phyloP scores from a whole-genome alignment of 2,113 vertebrate species.

The Sigmodon hispidus region DNA sequence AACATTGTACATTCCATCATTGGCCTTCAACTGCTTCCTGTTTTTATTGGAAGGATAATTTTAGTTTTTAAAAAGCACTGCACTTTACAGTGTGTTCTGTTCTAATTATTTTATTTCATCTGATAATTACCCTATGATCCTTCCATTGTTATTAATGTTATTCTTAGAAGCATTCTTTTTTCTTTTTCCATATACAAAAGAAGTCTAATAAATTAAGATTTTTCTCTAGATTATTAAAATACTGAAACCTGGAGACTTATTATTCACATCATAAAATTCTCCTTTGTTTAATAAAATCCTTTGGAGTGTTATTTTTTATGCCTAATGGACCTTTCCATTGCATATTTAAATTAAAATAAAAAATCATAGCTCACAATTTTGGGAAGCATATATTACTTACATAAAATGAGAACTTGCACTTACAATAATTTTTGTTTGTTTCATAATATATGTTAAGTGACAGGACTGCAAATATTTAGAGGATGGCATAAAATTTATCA shows the following conservation, averaged over 20 bases:
- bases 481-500: neutral
- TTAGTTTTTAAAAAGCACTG: slow-evolving; percentile 15
- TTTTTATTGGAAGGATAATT: slow-evolving; percentile 57
- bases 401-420: neutral
- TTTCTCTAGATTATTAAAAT: slow-evolving; percentile 2
- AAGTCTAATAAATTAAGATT: slow-evolving; percentile 10
- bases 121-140: slow-evolving; percentile 9
- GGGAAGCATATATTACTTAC: neutral
- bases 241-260: slow-evolving; percentile 39
- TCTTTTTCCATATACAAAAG: neutral
- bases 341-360: slow-evolving; percentile 33
- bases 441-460: slow-evolving; percentile 7
- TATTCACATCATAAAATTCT: slow-evolving; percentile 56
- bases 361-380: neutral
- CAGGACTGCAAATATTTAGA: neutral
- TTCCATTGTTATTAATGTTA: slow-evolving; percentile 59
- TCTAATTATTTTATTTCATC: slow-evolving; percentile 58
- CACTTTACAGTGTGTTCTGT: neutral
- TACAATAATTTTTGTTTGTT: neutral
- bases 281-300: slow-evolving; percentile 11
- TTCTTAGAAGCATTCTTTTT: neutral
- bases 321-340: neutral
- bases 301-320: slow-evolving; percentile 39
- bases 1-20: neutral
- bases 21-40: neutral